Percentiles rank a stretch among this genome's conserved stretches.
Conservation (phyloP, 2,113 vertebrate genomes). For the Entomyzon cyanotis region DNA sequence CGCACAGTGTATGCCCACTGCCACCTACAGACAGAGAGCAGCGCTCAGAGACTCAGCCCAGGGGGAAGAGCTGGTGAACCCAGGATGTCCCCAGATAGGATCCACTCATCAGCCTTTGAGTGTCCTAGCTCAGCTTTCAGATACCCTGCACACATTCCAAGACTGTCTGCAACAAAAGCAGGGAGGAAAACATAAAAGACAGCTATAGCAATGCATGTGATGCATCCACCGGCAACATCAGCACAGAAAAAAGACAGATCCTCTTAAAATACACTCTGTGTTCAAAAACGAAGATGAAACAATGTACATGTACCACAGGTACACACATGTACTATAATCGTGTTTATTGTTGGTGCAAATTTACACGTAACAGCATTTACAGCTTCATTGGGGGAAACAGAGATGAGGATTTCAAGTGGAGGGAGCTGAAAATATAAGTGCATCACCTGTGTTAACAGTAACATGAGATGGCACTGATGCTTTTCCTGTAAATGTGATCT, state of each 20-base stretch:
- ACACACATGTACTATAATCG: background rate
- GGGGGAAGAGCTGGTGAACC: background rate
- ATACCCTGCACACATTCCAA: background rate
- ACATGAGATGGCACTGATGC: rapidly evolving
- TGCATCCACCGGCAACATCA: background rate
- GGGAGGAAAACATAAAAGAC: background rate
- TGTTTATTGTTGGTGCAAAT: background rate
- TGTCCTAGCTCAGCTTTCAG: background rate
- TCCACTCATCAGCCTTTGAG: background rate
- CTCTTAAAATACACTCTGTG: background rate
- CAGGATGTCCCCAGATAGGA: rapidly evolving
- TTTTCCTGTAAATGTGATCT: background rate
- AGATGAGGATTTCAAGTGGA: background rate
- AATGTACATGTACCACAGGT: too few relatives aligned
- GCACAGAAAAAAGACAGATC: background rate
- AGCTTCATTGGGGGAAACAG: background rate
- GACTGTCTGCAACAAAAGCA: background rate
- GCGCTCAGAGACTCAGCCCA: background rate
- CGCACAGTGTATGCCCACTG: background rate
- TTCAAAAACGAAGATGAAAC: background rate
- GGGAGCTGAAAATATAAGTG: background rate
- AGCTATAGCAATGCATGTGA: background rate
- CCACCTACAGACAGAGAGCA: constrained; percentile 41
- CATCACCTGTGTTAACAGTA: background rate
- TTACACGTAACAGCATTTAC: background rate